These are phyloP conservation scores for Drosophila ustulata DNA, from an alignment of 2,888 invertebrate genomes.

Conservation along the genomic window DNA sequence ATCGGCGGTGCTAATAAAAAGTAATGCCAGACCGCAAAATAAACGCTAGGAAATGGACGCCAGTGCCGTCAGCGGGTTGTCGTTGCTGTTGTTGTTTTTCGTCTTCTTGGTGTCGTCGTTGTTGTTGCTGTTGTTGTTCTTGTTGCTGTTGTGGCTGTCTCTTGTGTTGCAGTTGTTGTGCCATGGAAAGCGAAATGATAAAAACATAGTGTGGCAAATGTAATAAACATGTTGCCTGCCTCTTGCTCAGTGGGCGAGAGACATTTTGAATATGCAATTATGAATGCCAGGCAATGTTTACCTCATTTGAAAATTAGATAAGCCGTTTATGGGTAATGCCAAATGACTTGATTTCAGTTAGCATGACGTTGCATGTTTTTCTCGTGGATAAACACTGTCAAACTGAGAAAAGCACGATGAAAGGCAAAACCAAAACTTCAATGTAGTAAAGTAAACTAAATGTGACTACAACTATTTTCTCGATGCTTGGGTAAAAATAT, in stretches of 20 bases:
- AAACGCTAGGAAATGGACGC: constrained; percentile 74
- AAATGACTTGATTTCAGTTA: constrained; percentile 64
- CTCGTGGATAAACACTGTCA: constrained; percentile 4
- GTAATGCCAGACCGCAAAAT: constrained; percentile 70
- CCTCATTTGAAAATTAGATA: constrained; percentile 73
- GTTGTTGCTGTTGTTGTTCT: constrained; percentile 14
- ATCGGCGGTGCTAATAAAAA: constrained; percentile 74
- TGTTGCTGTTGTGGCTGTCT: constrained; percentile 22
- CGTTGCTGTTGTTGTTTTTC: constrained; percentile 16
- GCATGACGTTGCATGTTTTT: constrained; percentile 29
- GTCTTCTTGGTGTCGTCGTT: not conserved
- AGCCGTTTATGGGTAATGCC: constrained; percentile 60
- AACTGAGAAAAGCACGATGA: constrained; percentile 8
- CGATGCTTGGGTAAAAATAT: no score
- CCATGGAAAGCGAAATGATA: constrained; percentile 62
- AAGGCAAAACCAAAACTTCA: constrained; percentile 1
- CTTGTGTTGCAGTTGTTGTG: constrained; percentile 24
- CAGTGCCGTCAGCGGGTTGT: constrained; percentile 50
- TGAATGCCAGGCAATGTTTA: constrained; percentile 69
- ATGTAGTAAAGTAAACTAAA: not conserved
- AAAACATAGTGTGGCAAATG: constrained; percentile 71
- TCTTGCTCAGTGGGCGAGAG: constrained; percentile 59
- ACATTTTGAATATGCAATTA: constrained; percentile 76
- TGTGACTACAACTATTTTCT: no score
- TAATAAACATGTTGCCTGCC: constrained; percentile 70